Conservation (phyloP, 1,140 invertebrate species). For the Eurosta solidaginis region DNA sequence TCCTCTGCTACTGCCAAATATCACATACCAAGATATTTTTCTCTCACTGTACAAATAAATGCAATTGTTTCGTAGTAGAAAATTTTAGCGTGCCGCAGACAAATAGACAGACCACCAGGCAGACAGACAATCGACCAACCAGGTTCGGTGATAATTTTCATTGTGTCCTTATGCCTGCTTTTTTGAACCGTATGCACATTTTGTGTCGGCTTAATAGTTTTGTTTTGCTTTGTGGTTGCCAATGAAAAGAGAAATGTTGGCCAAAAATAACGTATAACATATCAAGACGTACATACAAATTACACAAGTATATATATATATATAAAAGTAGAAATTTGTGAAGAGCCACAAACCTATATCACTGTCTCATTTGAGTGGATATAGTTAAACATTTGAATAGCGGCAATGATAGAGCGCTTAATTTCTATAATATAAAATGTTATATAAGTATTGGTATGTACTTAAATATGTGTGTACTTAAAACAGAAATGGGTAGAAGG, state of each 20-base stretch:
- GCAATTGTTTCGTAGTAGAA: neutral
- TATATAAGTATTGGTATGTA: no score
- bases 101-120: slow-evolving; percentile 14
- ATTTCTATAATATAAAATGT: slow-evolving; percentile 28
- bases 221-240: slow-evolving; percentile 39
- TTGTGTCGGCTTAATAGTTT: slow-evolving; percentile 34
- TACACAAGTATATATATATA: neutral
- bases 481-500: slow-evolving; percentile 3
- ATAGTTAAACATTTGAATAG: neutral
- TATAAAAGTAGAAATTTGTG: no score
- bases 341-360: neutral
- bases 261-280: neutral
- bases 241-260: neutral
- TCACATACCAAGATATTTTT: no score
- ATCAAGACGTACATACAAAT: neutral
- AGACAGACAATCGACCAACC: slow-evolving; percentile 31
- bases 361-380: neutral
- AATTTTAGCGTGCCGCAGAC: slow-evolving; percentile 36
- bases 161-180: slow-evolving; percentile 22
- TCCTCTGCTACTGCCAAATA: no score
- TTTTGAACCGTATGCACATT: slow-evolving; percentile 26
- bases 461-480: neutral
- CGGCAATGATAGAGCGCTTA: slow-evolving; percentile 20
- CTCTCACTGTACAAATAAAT: neutral
- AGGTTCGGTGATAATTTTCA: slow-evolving; percentile 25